A percentile compares a stretch with the other conserved stretches of the same genome.
Conservation (phyloP, 2,888 invertebrate species). For the Ecdyonurus torrentis region DNA sequence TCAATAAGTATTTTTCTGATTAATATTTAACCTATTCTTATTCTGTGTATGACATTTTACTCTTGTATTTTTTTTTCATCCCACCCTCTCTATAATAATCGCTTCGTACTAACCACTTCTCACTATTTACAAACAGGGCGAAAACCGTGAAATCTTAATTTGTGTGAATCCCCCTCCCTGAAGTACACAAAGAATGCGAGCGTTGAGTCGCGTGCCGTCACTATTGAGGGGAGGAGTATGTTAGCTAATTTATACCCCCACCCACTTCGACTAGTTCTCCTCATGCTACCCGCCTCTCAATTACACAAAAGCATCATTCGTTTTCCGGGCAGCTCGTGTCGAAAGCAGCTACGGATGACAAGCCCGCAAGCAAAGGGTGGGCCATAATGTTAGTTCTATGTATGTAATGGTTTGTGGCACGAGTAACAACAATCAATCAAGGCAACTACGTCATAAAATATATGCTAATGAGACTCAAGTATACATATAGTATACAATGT, state of each 20-base stretch:
- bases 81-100: not conserved
- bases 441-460: not conserved
- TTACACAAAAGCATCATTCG: not conserved
- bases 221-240: not conserved
- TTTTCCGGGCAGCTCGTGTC: not conserved
- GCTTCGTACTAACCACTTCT: not conserved
- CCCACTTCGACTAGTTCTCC: not conserved
- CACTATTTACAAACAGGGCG: slow-evolving; percentile 2
- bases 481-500: not conserved
- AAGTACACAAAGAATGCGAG: not conserved
- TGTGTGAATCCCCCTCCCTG: not conserved
- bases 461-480: not conserved
- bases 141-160: slow-evolving; percentile 2
- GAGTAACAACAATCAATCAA: slow-evolving; percentile 1
- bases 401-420: slow-evolving; percentile 1
- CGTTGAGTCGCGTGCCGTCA: not conserved
- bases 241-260: not conserved
- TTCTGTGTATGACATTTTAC: not conserved
- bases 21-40: not conserved
- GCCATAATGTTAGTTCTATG: not conserved
- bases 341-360: not conserved
- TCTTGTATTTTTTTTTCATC: not conserved
- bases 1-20: not conserved
- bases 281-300: not conserved
- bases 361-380: not conserved